These are phyloP conservation scores for Oreotrochilus melanogaster DNA, from an alignment of 2,113 vertebrate species.

Conservation along the genomic window DNA sequence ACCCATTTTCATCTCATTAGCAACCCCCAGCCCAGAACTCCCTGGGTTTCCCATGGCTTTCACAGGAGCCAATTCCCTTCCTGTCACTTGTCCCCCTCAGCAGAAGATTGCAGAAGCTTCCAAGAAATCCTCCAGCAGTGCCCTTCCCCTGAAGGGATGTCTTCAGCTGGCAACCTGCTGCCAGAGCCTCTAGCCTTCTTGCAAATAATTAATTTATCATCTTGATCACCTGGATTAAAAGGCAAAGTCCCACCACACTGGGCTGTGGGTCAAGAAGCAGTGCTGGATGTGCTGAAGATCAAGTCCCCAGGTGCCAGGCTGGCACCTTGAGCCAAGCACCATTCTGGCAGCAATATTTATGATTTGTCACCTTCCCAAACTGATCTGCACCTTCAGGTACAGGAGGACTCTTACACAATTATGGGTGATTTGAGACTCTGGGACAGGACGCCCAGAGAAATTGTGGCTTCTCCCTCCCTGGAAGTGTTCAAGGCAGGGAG, in stretches of 20 bases:
- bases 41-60: background rate
- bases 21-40: background rate
- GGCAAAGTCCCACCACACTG: rapidly evolving
- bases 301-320: background rate
- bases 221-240: background rate
- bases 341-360: rapidly evolving
- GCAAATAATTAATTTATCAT: background rate
- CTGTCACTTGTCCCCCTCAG: rapidly evolving
- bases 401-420: rapidly evolving
- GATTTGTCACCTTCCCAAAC: background rate
- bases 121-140: rapidly evolving
- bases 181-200: rapidly evolving
- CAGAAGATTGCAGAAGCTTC: background rate
- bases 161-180: too few relatives aligned
- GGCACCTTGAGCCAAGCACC: rapidly evolving
- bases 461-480: too few relatives aligned
- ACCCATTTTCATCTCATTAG: background rate
- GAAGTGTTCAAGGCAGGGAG: too few relatives aligned
- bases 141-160: rapidly evolving
- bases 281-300: rapidly evolving
- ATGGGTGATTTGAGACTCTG: too few relatives aligned
- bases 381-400: background rate
- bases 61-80: rapidly evolving
- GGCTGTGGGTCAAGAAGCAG: background rate
- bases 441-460: too few relatives aligned